Base-by-base conservation (phyloP, 2,888 invertebrate species). In the Tenodera sinensis region DNA sequence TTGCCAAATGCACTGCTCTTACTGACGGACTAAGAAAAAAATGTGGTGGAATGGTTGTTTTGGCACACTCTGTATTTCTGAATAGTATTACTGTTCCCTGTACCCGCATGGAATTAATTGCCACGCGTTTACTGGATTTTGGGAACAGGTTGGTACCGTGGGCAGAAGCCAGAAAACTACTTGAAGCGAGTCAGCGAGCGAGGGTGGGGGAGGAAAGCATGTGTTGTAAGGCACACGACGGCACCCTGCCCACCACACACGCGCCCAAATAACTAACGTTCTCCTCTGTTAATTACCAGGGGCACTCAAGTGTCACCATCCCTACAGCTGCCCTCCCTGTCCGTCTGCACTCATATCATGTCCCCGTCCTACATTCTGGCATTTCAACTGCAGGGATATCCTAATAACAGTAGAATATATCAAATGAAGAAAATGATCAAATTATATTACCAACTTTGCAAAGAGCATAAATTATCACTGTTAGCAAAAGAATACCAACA, bases 121-220 rank as follows among this genome's bases (percentile, higher is more conserved):
- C 84, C 84, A 85, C 84, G 83, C 25, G 54, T 71, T 71, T 71
- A 20, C 54, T 71, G 54, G 54, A 71, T 83, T 88, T 85, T 84
- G 28, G 8, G 83, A 85, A 89, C 89, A 89, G 89, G 89, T 89
- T 89, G 89, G 88, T 83, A 83, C 88, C 89, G 89, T 89, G 89
- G 88, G 28, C 89, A 89, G 83, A 82, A 88, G 89, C 54, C 71
- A 83, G 89, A 88, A 88, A 89, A 88, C 71, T 84, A 87, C 84
- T 88, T 84, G 87, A 88, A 71, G 54, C 54, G 54, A 71, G 54
- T 20, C 54, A 15, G n/a, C n/a, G n/a, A n/a, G n/a, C n/a, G n/a
- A 4, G 20, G 54, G 15, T 54, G 54, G 54, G 54, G 54, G 54
- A 54, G 54, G 14, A 15, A 15, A n/a, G 84, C 88, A 88, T 30